phyloP scores from a whole-genome alignment of 1,140 invertebrate species.

The Grapholita molesta region DNA sequence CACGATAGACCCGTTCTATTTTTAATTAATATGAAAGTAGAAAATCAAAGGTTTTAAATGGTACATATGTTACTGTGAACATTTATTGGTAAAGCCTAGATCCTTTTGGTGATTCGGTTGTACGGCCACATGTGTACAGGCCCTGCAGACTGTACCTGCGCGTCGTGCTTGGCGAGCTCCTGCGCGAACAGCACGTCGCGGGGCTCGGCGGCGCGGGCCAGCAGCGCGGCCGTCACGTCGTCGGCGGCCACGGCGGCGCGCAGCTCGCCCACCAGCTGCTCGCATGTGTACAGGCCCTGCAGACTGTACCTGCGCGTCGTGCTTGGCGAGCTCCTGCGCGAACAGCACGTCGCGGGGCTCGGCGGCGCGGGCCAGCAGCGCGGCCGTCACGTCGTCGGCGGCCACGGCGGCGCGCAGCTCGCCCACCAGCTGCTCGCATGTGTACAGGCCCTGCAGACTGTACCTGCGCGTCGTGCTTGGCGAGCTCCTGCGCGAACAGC shows the following conservation, averaged over 20 bases:
- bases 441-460: no score
- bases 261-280: constrained; percentile 89
- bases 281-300: no score
- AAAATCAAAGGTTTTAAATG: no score
- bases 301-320: constrained; percentile 82
- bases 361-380: constrained; percentile 86
- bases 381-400: constrained; percentile 93
- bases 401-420: constrained; percentile 90
- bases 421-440: no score
- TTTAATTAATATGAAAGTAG: no score
- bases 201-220: constrained; percentile 85
- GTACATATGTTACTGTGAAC: no score
- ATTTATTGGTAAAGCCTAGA: no score
- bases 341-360: constrained; percentile 89
- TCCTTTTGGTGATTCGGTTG: no score
- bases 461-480: constrained; percentile 90
- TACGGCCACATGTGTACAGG: no score
- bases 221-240: constrained; percentile 92
- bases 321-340: constrained; percentile 91
- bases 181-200: constrained; percentile 89
- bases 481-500: constrained; percentile 91
- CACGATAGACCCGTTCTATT: no score
- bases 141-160: constrained; percentile 78
- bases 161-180: constrained; percentile 93
- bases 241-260: constrained; percentile 90